Evolutionary conservation across 2,888 invertebrate species (phyloP), one percentile per base, ranked within the genome.

Genomic region (Caenorhabditis sp.): DNA sequence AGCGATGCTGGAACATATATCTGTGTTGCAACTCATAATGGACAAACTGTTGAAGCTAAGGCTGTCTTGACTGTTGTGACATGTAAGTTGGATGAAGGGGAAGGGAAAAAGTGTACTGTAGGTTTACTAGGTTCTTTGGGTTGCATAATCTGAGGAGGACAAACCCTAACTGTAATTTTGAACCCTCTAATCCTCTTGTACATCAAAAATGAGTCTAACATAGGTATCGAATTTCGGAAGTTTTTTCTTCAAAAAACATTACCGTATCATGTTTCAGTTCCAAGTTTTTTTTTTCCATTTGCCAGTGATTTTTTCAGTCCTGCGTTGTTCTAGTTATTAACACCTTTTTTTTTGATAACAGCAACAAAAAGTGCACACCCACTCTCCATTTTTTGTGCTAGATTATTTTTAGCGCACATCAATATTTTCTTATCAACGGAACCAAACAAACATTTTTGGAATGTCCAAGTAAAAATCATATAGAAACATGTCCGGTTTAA

Each of bases 1-100:
- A 56, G 82, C 31, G 85, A 86, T 54, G 75, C 82, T 23, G 87
- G 87, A 20, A 71, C 81, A 25, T 87, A 87, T 65, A 84, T 84
- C 43, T 87, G 87, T 75, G 76, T 84, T 17, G 83, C 87, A 43
- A 77, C 78, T 36, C 83, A 85, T 64, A 77, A 83, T 61, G 87
- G 87, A 50, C 77, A 80, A 20, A 80, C 83, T 43, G 85, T 82
- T 52, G 87, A 87, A 56, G 85, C 85, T 0, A 77, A 81, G 59
- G 87, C 86, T 38, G 77, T 70, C 8, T 75, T 87, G 20, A 73
- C 78, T 63, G 84, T 87, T 58, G 78, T 84, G 26, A 76, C 82
- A 43, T 85, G 85, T 85, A 68, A 76, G 78, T 78, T 63, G 14
- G 14, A 7, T 14, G 14, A 17, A 7, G 43, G 5, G 5, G 36